Percentiles rank a stretch among this genome's conserved stretches.
phyloP scores from a whole-genome alignment of 2,888 invertebrate genomes.

The Nysson spinosus region DNA sequence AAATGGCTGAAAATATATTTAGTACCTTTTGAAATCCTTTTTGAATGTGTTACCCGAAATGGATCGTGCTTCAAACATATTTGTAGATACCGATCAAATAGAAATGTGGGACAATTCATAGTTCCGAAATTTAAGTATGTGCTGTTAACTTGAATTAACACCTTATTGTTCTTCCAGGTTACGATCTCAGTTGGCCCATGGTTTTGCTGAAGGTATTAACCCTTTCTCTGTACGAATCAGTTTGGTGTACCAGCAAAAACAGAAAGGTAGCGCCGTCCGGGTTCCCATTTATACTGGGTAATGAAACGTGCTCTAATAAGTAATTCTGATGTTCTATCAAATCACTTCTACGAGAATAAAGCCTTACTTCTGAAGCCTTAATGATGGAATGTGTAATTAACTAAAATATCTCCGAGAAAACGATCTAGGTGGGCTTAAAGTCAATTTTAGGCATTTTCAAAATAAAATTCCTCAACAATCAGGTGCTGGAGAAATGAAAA shows the following conservation, averaged over 20 bases:
- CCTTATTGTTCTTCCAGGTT: no score
- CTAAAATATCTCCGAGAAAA: constrained; percentile 4
- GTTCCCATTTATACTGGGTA: neutral
- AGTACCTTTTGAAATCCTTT: neutral
- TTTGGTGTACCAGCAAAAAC: neutral
- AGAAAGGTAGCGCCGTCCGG: neutral
- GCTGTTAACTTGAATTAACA: neutral
- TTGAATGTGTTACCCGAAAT: neutral
- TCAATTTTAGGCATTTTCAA: no score
- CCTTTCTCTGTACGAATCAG: neutral
- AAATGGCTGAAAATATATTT: no score
- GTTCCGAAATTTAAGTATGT: neutral
- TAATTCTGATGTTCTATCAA: neutral
- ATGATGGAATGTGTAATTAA: constrained; percentile 21
- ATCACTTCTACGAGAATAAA: neutral
- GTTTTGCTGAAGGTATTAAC: neutral
- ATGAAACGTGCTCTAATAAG: constrained; percentile 8
- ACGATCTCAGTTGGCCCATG: no score
- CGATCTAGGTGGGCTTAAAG: no score
- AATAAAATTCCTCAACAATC: no score
- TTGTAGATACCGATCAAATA: neutral
- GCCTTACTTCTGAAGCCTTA: neutral
- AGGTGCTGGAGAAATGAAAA: no score
- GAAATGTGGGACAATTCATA: neutral
- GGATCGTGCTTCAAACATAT: neutral